Evolutionary conservation across 2,888 invertebrate genomes (phyloP), one percentile per base, ranked within the genome.

Genomic region (Apotomis betuletana): DNA sequence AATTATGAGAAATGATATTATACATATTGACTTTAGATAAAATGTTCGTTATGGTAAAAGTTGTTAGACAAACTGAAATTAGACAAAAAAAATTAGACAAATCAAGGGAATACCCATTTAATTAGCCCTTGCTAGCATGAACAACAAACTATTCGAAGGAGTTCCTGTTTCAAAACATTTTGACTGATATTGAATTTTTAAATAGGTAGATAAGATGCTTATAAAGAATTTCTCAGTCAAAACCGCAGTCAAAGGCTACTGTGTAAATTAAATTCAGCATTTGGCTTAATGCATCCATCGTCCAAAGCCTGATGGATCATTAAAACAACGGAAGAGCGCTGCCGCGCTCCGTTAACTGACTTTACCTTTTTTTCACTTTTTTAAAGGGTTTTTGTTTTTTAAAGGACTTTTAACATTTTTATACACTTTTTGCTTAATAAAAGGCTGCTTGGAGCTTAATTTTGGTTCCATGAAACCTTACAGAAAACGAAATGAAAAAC

Each of bases 261-360:
- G 71, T 52, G 71, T 68, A 72, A 62, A 72, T 72, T 59, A 72
- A 72, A 58, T 72, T 63, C 67, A 72, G 63, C 68, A n/a, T 67
- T 72, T 38, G 72, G 63, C 72, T 68, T 72, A 72, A 72, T 72
- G 72, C 72, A 68, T 63, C 67, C 71, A 51, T 67, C 65, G 27
- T 67, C 71, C 52, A 63, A 68, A 68, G 72, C 58, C 63, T 72
- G 68, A 67, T 63, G 68, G 71, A 71, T 71, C 67, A 72, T 72
- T 72, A 72, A 72, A 67, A 72, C 72, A 67, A 68, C 72, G 72
- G 72, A 72, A 72, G 72, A 59, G 58, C 68, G 72, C 38, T 15
- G 67, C 67, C 52, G 55, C 67, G 62, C 67, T 72, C 63, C 67
- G 67, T 67, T 49, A 59, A 59, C 44, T 63, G 57, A 62, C 52